Base-by-base conservation (phyloP, 2,797 vertebrate genomes). In the Falco biarmicus region DNA sequence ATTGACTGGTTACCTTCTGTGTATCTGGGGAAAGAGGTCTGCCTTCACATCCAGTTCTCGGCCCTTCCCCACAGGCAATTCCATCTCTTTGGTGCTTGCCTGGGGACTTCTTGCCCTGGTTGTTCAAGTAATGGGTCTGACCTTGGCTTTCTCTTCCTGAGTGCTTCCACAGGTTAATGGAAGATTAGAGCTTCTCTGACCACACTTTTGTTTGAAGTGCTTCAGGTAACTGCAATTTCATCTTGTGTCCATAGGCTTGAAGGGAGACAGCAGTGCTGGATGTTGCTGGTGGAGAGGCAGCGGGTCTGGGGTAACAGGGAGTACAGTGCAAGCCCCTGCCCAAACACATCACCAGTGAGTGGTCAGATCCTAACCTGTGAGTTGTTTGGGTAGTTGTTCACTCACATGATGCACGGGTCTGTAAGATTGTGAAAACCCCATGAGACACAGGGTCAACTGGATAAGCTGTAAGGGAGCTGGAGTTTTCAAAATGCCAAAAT, bases 201-300 rank as follows among this genome's bases (percentile, higher is more conserved):
- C 6, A 3, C 51, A 45, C 17, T 65, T 71, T 79, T 57, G 2
- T 65, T 66, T 63, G 34, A 78, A 68, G 21, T 50, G 37, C 41
- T 65, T 79, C 18, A 53, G 51, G 39, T 66, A 79, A n/a, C 25
- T 41, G 7, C 45, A 18, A 8, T 45, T 65, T 64, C 56, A 43
- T 56, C 4, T 41, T 0, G 0, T 16, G 13, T 61, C 6, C 2
- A 2, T 6, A 32, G 78, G 24, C 28, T 87, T 68, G 18, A 83
- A 39, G 25, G 34, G 15, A 54, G 21, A 39, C 13, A 54, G 21
- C 6, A 13, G 11, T 4, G n/a, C 3, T 86, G 77, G 45, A 4
- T 87, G 63, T 26, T 78, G 48, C 43, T 79, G 48, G 17, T 28
- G 66, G 57, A 84, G 41, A 45, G 45, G 37, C 26, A 90, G 43